phyloP scores from a whole-genome alignment of 1,140 invertebrate genomes.

The Microplitis demolitor region DNA sequence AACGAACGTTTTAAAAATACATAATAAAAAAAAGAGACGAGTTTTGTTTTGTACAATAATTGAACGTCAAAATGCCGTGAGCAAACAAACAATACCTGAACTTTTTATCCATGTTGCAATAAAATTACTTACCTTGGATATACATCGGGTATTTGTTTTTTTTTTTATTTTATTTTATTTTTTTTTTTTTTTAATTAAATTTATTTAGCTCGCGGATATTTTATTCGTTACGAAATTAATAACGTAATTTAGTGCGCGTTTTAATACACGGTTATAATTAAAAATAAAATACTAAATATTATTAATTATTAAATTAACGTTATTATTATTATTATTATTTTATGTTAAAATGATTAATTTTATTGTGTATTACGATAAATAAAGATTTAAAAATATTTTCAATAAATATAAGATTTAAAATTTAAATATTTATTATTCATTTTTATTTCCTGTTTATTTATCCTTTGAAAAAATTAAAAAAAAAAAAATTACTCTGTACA shows the following conservation, averaged over 20 bases:
- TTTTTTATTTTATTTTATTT: not conserved
- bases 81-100: too few relatives aligned
- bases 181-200: not conserved
- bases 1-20: not conserved
- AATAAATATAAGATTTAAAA: constrained; percentile 48
- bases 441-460: not conserved
- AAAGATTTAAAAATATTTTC: constrained; percentile 42
- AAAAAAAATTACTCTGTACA: too few relatives aligned
- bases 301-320: too few relatives aligned
- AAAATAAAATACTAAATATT: too few relatives aligned
- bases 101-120: too few relatives aligned
- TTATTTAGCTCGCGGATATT: not conserved
- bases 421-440: not conserved
- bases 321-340: not conserved
- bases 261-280: not conserved
- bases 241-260: not conserved
- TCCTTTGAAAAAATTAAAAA: too few relatives aligned
- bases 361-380: not conserved
- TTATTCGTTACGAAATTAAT: not conserved
- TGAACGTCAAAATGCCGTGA: too few relatives aligned
- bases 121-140: too few relatives aligned
- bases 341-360: not conserved
- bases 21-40: too few relatives aligned
- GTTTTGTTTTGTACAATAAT: too few relatives aligned
- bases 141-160: too few relatives aligned